Base-by-base conservation (phyloP, 2,888 invertebrate species). In the Platypus cylindrus region DNA sequence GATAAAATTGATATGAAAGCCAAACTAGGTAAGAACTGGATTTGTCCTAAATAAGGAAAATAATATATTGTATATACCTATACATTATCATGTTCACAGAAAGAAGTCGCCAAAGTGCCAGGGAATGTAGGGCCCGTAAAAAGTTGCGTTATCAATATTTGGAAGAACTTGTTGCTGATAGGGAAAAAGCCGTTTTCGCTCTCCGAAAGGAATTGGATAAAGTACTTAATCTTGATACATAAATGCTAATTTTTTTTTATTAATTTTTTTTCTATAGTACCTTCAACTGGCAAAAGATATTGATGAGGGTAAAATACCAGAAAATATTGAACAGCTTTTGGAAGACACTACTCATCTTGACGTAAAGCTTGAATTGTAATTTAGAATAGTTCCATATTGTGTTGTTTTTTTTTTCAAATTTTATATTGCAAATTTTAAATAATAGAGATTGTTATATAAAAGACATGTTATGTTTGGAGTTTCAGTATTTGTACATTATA, bases 71-170 rank as follows among this genome's bases (percentile, higher is more conserved):
- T 9, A 20, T 20, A 20, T 20, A 7, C 9, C 2, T 23, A 29
- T 27, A 27, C n/a, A 27, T 27, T 15, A 11, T 27, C 28, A 9
- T 30, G 40, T 48, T 62, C 66, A 14, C 60, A 87, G 94, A 95
- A 65, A 75, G 94, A 43, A 94, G 94, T 63, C 74, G 95, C 49
- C 94, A 95, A 68, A 93, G 93, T 65, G 95, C 95, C 48, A 73
- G 94, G 52, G 95, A 95, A 70, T 95, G 95, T 61, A 78, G 95
- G 46, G 94, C 94, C 29, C 74, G 95, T 33, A 95, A 95, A 68
- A 95, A 95, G 62, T 71, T 95, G 43, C 76, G 95, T 33, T 95
- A 95, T 63, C 94, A 95, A 62, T 95, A 95, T 59, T 68, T 95
- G 46, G 94, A 95, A 62, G 94, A 95, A 64, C 66, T 95, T 46